Percentiles rank a stretch among this genome's conserved stretches.
These are phyloP conservation scores for Dolichallabes microphthalmus DNA, from an alignment of 2,113 vertebrate species.

Conservation along the genomic window DNA sequence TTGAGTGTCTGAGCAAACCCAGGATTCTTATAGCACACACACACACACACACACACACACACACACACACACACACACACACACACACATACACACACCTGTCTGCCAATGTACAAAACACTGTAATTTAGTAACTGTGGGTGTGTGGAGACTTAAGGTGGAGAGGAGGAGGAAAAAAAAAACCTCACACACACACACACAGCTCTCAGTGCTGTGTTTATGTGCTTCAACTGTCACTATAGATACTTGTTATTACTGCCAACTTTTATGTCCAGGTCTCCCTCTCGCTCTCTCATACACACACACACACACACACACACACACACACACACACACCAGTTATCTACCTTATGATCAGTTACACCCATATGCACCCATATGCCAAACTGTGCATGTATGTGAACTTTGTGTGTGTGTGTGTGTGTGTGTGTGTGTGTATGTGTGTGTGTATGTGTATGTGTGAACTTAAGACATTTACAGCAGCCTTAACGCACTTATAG, in stretches of 20 bases:
- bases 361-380: background rate
- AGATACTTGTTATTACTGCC: slow-evolving; percentile 10
- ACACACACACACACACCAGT: slow-evolving; percentile 17
- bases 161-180: background rate
- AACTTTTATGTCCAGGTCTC: background rate
- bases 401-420: background rate
- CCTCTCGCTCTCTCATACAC: too few species aligned
- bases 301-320: background rate
- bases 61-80: slow-evolving; percentile 34
- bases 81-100: slow-evolving; percentile 28
- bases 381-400: background rate
- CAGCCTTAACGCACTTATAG: slow-evolving; percentile 63
- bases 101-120: slow-evolving; percentile 16
- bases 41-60: background rate
- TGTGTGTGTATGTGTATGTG: slow-evolving; percentile 5
- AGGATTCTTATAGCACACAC: background rate
- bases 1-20: background rate
- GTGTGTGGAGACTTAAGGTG: slow-evolving; percentile 24
- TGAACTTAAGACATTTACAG: slow-evolving; percentile 60
- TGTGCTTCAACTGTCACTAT: slow-evolving; percentile 13
- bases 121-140: slow-evolving; percentile 36
- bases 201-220: background rate
- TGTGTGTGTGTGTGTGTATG: background rate
- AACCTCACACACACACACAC: background rate
- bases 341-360: slow-evolving; percentile 1